These are phyloP conservation scores for Stenopsyche tienmushanensis DNA, from an alignment of 1,140 invertebrate genomes.

Conservation along the genomic window DNA sequence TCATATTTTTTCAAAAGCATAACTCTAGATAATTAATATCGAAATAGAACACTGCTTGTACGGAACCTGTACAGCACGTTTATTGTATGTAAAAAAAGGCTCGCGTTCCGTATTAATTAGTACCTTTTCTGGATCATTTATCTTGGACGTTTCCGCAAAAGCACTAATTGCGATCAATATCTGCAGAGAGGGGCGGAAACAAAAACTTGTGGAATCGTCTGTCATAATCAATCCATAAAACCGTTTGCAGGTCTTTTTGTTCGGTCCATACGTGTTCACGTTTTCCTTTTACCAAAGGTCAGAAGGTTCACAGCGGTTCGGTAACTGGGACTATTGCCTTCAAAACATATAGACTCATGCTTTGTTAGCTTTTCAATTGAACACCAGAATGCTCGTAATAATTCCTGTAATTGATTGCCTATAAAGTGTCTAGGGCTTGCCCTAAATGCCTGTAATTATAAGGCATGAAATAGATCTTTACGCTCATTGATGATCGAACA, in stretches of 20 bases:
- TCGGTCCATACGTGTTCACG: conserved; percentile 30
- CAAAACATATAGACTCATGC: conserved; percentile 20
- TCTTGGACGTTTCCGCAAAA: not conserved
- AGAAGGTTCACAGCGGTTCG: conserved; percentile 30
- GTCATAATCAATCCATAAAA: conserved; percentile 39
- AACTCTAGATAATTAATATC: too few relatives aligned
- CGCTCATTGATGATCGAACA: too few relatives aligned
- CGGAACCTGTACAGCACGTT: too few relatives aligned
- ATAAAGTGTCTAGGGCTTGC: not conserved
- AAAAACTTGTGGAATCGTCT: conserved; percentile 8
- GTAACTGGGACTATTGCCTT: conserved; percentile 15
- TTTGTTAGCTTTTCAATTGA: conserved; percentile 25
- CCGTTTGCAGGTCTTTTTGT: conserved; percentile 25
- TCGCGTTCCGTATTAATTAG: not conserved
- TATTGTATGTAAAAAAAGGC: too few relatives aligned
- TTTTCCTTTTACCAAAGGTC: conserved; percentile 36
- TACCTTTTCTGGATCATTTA: not conserved
- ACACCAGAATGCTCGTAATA: not conserved
- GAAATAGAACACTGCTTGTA: too few relatives aligned
- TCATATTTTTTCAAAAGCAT: too few relatives aligned
- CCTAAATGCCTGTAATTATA: not conserved
- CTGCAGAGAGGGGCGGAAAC: not conserved
- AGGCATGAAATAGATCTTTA: too few relatives aligned
- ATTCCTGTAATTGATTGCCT: conserved; percentile 14
- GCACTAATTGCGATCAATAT: not conserved